These are phyloP conservation scores for Choreutis nemorana DNA, from an alignment of 2,888 invertebrate genomes.

Conservation along the genomic window DNA sequence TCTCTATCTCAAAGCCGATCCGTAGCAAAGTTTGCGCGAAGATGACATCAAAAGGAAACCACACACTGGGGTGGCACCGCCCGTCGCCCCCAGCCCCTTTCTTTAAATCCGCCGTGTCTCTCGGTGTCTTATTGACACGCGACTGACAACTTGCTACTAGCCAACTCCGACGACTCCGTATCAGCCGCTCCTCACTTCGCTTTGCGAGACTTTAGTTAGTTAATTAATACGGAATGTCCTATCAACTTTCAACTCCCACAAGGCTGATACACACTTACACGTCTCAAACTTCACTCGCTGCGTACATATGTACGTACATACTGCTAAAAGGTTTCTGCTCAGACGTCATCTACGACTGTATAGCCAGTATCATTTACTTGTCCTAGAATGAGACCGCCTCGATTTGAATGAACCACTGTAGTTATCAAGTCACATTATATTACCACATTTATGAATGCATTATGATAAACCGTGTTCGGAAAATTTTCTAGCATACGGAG, in stretches of 20 bases:
- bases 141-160: slow-evolving; percentile 59
- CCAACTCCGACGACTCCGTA: slow-evolving; percentile 40
- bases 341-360: too few relatives aligned
- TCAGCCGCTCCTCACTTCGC: slow-evolving; percentile 40
- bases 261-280: slow-evolving; percentile 42
- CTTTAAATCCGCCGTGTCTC: slow-evolving; percentile 58
- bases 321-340: too few relatives aligned
- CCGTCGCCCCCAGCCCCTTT: slow-evolving; percentile 42
- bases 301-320: too few relatives aligned
- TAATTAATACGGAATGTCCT: slow-evolving; percentile 66
- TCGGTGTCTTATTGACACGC: slow-evolving; percentile 64
- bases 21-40: slow-evolving; percentile 68
- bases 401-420: too few relatives aligned
- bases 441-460: too few relatives aligned
- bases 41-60: slow-evolving; percentile 68
- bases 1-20: slow-evolving; percentile 68
- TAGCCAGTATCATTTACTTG: too few relatives aligned
- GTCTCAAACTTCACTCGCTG: slow-evolving; percentile 50
- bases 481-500: too few relatives aligned
- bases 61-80: slow-evolving; percentile 59
- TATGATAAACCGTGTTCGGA: too few relatives aligned
- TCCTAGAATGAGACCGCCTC: too few relatives aligned
- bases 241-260: slow-evolving; percentile 53
- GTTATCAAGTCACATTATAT: too few relatives aligned
- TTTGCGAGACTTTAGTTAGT: slow-evolving; percentile 62